Percentiles rank a stretch among this genome's conserved stretches.
phyloP scores from a whole-genome alignment of 2,113 vertebrate species.

The Lophochroa leadbeateri region DNA sequence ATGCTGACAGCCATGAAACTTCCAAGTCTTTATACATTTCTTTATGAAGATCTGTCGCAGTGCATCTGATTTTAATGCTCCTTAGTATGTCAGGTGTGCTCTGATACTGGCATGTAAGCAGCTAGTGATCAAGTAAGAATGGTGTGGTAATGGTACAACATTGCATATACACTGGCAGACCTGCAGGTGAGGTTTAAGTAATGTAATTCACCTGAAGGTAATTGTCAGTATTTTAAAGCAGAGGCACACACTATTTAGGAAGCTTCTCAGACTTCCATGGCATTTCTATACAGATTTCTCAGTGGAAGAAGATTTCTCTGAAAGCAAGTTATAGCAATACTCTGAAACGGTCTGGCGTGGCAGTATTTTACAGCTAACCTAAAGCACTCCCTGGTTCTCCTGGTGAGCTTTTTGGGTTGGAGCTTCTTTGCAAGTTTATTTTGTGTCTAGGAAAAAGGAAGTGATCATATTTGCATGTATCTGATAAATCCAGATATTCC shows the following conservation, averaged over 20 bases:
- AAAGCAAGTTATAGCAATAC: not conserved
- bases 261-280: not conserved
- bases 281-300: not conserved
- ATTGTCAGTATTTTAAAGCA: not conserved
- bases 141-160: not conserved
- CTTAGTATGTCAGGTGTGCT: not conserved
- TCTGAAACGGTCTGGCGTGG: not conserved
- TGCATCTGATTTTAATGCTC: not conserved
- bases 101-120: not conserved
- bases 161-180: not conserved
- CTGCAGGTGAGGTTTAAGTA: not conserved
- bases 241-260: not conserved
- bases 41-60: not conserved
- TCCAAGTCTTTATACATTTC: not conserved
- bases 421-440: not conserved
- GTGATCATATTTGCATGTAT: not conserved
- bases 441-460: not conserved
- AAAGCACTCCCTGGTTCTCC: not conserved
- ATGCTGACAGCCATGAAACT: not conserved
- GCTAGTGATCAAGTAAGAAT: not conserved
- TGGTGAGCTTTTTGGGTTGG: not conserved
- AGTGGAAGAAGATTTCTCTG: not conserved
- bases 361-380: not conserved
- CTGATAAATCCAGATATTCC: conserved; percentile 4
- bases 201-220: not conserved